phyloP scores from a whole-genome alignment of 2,113 vertebrate genomes.

The Lanius ludovicianus region DNA sequence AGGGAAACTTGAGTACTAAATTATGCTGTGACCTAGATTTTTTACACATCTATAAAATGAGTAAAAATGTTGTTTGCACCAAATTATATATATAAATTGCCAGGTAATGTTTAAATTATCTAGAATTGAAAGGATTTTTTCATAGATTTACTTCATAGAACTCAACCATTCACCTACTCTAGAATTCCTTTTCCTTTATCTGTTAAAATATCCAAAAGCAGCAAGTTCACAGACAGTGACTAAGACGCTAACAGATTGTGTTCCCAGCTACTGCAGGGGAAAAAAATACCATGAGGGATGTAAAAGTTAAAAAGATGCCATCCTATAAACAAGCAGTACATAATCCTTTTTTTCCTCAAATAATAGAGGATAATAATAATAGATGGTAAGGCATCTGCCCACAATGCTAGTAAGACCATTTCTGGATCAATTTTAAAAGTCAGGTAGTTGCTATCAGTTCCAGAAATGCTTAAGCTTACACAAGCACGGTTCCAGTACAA shows the following conservation, averaged over 20 bases:
- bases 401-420: neutral
- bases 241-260: neutral
- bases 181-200: neutral
- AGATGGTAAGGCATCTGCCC: neutral
- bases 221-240: accelerated
- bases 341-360: neutral
- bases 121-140: neutral
- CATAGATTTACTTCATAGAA: neutral
- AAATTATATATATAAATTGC: neutral
- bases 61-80: neutral
- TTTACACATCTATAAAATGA: neutral
- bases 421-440: neutral
- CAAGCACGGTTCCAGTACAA: neutral
- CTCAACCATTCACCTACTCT: neutral
- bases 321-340: neutral
- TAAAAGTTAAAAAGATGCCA: neutral
- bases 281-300: neutral
- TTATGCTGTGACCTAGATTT: neutral
- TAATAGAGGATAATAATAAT: neutral
- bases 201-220: neutral
- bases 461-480: neutral
- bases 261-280: neutral
- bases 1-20: neutral
- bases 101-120: neutral
- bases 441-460: neutral